phyloP scores from a whole-genome alignment of 1,140 invertebrate species.

The Eufriesea mexicana region DNA sequence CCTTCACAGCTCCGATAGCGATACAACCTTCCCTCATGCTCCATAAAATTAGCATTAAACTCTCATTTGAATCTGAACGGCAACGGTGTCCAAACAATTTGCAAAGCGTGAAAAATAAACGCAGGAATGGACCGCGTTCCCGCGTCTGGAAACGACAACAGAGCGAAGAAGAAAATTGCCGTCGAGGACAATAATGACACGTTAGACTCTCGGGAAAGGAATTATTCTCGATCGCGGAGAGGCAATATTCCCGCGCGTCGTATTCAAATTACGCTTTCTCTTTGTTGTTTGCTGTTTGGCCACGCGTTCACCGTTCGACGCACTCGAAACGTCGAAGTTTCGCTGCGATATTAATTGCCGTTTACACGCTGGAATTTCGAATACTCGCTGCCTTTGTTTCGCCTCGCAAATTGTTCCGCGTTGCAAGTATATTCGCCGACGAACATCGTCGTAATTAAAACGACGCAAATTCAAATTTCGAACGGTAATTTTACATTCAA shows the following conservation, averaged over 20 bases:
- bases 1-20: too few species aligned
- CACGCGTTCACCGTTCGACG: background rate
- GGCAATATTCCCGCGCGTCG: background rate
- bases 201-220: background rate
- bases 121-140: background rate
- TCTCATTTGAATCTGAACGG: background rate
- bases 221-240: background rate
- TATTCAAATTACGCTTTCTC: slow-evolving; percentile 28
- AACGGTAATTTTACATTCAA: background rate
- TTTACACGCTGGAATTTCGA: background rate
- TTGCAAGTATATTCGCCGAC: background rate
- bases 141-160: background rate
- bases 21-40: background rate
- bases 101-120: background rate
- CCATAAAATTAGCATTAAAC: background rate
- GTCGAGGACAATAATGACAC: background rate
- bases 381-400: background rate
- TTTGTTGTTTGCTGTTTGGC: slow-evolving; percentile 9
- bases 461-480: background rate
- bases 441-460: too few species aligned
- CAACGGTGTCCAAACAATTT: background rate
- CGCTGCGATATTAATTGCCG: slow-evolving; percentile 16
- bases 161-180: too few species aligned
- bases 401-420: slow-evolving; percentile 7
- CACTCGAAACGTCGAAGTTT: background rate